Evolutionary conservation across 2,797 vertebrate genomes (phyloP), one percentile per base, ranked within the genome.

Genomic region (Sylvilagus floridanus): DNA sequence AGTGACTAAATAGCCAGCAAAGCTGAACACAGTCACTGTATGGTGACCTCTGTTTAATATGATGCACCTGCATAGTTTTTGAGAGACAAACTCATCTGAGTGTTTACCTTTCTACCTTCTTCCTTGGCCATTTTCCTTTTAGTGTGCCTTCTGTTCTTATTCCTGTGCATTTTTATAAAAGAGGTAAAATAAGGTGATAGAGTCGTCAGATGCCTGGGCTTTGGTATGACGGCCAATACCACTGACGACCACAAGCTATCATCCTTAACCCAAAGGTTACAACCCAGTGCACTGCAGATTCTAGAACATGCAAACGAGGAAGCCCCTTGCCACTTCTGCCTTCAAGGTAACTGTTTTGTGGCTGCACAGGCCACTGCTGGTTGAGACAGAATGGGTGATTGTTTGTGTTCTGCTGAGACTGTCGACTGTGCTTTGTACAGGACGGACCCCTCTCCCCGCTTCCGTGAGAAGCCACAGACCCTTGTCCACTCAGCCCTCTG

Each of bases 401-500:
- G 68, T 92, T 88, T 93, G 62, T 86, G 69, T 94, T 79, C 73
- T 92, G 94, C 97, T 88, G 88, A 88, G 82, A 85, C 0, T 89
- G 93, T 57, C 8, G 84, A 92, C 68, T 96, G 92, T 94, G 88
- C 66, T 94, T 13, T 37, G 83, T 62, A 37, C 32, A 13, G 60
- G 66, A 60, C 24, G 30, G 26, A 32, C 7, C 6, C 0, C 65
- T 75, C 84, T 13, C 72, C 69, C 76, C 7, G 1, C 37, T 57
- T 47, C 68, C 3, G 0, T 4, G 75, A 88, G 57, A 73, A 76
- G 37, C 57, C 2, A 10, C 26, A 10, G 76, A 69, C 79, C 7
- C 54, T 14, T 73, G 65, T 96, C 69, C 66, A 4, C 65, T 32
- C 52, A n/a, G 60, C 86, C 54, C 24, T 7, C 62, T 68, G 62